Evolutionary conservation across 2,888 invertebrate genomes (phyloP).

Genomic region (Apoda limacodes): DNA sequence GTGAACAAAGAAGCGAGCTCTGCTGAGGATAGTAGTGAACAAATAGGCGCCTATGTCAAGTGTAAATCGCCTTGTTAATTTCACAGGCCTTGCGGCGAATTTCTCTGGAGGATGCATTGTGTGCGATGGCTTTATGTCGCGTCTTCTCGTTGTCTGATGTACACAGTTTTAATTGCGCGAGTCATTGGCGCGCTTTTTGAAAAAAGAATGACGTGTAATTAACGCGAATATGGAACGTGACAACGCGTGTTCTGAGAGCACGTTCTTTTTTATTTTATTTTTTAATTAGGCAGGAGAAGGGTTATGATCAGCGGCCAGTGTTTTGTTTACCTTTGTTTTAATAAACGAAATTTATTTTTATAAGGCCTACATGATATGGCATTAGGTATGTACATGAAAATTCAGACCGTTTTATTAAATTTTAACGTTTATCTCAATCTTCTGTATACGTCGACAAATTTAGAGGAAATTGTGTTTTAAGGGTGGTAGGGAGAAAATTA

Average conservation of each 20-base stretch:
- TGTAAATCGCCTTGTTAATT: slow-evolving; percentile 72
- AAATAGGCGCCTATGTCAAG: slow-evolving; percentile 64
- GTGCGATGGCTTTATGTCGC: slow-evolving; percentile 64
- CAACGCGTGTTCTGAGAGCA: slow-evolving; percentile 65
- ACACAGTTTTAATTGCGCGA: slow-evolving; percentile 68
- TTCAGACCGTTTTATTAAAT: too few species aligned
- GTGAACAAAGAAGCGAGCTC: slow-evolving; percentile 32
- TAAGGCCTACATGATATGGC: too few species aligned
- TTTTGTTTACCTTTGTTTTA: too few species aligned
- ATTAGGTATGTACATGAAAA: too few species aligned
- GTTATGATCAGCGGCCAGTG: too few species aligned
- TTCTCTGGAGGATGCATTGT: slow-evolving; percentile 68
- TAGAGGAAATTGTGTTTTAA: too few species aligned
- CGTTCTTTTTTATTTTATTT: slow-evolving; percentile 51
- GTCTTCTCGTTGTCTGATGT: slow-evolving; percentile 67
- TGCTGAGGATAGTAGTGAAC: slow-evolving; percentile 52
- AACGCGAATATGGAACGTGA: slow-evolving; percentile 70
- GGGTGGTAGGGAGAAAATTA: too few species aligned
- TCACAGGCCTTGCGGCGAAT: slow-evolving; percentile 67
- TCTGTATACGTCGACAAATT: too few species aligned
- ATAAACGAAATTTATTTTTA: too few species aligned
- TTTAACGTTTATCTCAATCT: too few species aligned
- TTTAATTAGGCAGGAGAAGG: slow-evolving; percentile 61
- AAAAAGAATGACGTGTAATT: slow-evolving; percentile 71
- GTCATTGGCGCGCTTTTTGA: slow-evolving; percentile 69